These are phyloP conservation scores for Alviniconcha strummeri DNA, from an alignment of 2,888 invertebrate species.

Conservation along the genomic window DNA sequence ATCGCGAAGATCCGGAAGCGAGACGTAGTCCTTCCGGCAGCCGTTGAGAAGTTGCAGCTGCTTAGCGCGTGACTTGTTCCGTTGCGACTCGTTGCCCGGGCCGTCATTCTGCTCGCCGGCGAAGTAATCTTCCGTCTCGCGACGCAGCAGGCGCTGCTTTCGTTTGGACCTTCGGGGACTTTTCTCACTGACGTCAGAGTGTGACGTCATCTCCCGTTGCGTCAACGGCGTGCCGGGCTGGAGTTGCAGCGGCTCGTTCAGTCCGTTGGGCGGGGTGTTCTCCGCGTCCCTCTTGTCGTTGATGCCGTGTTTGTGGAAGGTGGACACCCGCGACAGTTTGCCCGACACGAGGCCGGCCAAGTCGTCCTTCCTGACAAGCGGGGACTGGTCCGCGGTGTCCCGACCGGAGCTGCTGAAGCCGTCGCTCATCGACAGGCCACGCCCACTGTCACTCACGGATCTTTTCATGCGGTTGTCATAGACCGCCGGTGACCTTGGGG, in stretches of 20 bases:
- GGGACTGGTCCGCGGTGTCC: too few relatives aligned
- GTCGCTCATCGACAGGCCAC: background rate
- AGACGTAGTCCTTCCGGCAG: constrained; percentile 48
- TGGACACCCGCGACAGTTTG: too few relatives aligned
- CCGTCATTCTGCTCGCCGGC: background rate
- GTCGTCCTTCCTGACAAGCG: too few relatives aligned
- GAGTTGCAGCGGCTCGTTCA: too few relatives aligned
- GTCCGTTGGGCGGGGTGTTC: background rate
- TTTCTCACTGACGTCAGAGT: background rate
- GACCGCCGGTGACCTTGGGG: background rate
- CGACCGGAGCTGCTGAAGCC: too few relatives aligned
- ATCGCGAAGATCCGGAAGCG: constrained; percentile 59
- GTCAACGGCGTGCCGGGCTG: background rate
- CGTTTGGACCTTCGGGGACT: constrained; percentile 14
- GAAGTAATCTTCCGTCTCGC: constrained; percentile 9
- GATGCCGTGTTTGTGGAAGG: too few relatives aligned
- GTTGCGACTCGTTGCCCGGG: constrained; percentile 30
- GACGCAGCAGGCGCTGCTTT: constrained; percentile 28
- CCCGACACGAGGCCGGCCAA: too few relatives aligned
- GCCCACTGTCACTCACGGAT: background rate
- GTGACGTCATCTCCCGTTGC: background rate
- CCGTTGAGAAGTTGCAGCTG: background rate
- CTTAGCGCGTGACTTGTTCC: background rate
- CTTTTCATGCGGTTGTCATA: background rate
- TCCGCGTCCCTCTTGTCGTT: too few relatives aligned